A percentile compares a stretch with the other conserved stretches of the same genome.
phyloP scores from a whole-genome alignment of 2,888 invertebrate genomes.

The Anorthoa munda region DNA sequence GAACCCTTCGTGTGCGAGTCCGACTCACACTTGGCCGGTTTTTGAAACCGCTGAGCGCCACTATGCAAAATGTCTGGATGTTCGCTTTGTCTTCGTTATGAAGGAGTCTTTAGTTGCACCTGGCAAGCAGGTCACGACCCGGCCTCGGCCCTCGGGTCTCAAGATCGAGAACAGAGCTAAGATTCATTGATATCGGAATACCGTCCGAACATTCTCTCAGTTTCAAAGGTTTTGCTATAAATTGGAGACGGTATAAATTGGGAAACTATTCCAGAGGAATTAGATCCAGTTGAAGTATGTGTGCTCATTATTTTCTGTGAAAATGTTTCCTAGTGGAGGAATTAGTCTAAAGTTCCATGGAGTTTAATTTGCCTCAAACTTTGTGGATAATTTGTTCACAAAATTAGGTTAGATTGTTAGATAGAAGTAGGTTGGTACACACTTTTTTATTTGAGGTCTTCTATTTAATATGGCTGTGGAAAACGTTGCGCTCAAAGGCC shows the following conservation, averaged over 20 bases:
- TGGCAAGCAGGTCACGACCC: constrained; percentile 79
- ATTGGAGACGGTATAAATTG: constrained; percentile 64
- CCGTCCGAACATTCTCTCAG: constrained; percentile 67
- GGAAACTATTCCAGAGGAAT: constrained; percentile 61
- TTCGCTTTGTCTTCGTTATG: constrained; percentile 48
- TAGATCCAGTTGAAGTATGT: constrained; percentile 50
- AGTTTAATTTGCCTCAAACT: constrained; percentile 2
- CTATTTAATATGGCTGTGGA: not conserved
- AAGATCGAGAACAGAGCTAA: constrained; percentile 71
- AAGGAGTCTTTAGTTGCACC: constrained; percentile 71
- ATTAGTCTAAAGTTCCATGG: constrained; percentile 25
- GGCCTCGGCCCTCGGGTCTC: constrained; percentile 68
- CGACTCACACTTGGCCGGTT: too few species aligned
- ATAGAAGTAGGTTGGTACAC: too few species aligned
- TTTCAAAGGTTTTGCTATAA: constrained; percentile 68
- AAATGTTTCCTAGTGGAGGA: constrained; percentile 24
- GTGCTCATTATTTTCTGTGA: constrained; percentile 44
- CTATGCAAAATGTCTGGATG: constrained; percentile 16
- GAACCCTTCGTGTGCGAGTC: too few species aligned
- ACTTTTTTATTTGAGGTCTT: not conserved
- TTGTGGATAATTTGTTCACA: not conserved
- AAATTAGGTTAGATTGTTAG: not conserved
- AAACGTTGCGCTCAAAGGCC: not conserved
- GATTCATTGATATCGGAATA: constrained; percentile 77
- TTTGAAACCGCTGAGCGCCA: not conserved